Conservation (phyloP, 2,113 vertebrate genomes). For the Salminus brasiliensis region DNA sequence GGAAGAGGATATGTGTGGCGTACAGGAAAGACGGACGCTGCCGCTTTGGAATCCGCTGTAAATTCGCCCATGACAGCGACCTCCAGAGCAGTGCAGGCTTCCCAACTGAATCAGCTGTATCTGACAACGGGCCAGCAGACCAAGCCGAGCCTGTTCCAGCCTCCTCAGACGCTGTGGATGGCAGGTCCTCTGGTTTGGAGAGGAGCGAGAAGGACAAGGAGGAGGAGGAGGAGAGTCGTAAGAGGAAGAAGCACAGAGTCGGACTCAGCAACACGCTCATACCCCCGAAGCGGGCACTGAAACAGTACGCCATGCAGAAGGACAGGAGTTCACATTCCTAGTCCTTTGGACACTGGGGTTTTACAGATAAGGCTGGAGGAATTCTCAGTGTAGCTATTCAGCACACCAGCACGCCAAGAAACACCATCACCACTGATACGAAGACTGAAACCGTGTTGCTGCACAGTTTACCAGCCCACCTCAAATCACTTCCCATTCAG, state of each 20-base stretch:
- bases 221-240: slow-evolving; percentile 53
- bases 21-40: slow-evolving; percentile 79
- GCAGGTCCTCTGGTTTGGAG: background rate
- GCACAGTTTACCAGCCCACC: too few species aligned
- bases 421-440: too few species aligned
- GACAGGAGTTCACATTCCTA: slow-evolving; percentile 23
- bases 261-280: slow-evolving; percentile 78
- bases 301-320: slow-evolving; percentile 69
- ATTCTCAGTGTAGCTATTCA: too few species aligned
- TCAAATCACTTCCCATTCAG: too few species aligned
- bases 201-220: slow-evolving; percentile 33
- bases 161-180: slow-evolving; percentile 11
- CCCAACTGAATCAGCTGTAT: background rate
- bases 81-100: slow-evolving; percentile 64
- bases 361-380: too few species aligned
- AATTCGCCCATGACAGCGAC: slow-evolving; percentile 81
- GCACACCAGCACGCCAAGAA: too few species aligned
- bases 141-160: background rate
- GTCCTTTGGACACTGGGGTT: background rate
- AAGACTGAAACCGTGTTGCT: too few species aligned
- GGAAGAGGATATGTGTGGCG: slow-evolving; percentile 72
- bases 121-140: background rate
- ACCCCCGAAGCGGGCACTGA: slow-evolving; percentile 79
- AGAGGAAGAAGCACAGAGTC: slow-evolving; percentile 71
- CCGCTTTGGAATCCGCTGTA: slow-evolving; percentile 80